Evolutionary conservation across 2,113 vertebrate genomes (phyloP).

Genomic region (Tragelaphus imberbis): DNA sequence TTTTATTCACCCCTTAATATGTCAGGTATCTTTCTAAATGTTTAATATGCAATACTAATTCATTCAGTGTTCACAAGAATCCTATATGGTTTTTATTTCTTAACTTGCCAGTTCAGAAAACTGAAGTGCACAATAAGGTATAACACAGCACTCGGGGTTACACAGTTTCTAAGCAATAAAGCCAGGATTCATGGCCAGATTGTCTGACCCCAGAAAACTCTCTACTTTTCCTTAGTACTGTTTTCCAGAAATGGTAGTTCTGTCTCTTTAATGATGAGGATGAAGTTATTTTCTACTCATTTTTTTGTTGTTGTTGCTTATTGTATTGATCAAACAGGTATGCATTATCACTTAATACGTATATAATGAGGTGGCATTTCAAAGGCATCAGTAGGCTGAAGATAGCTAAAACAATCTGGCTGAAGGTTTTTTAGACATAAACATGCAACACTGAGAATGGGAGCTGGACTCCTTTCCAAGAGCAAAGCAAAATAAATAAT

Average conservation of each 20-base stretch:
- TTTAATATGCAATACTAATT: background rate
- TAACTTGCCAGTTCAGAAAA: background rate
- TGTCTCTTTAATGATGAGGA: background rate
- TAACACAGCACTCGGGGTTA: background rate
- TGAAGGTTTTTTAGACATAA: background rate
- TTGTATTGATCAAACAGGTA: background rate
- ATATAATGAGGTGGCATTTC: background rate
- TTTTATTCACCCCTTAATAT: background rate
- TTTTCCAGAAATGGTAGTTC: background rate
- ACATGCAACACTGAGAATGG: background rate
- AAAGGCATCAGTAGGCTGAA: background rate
- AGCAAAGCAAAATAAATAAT: constrained; percentile 9
- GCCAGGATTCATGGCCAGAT: background rate
- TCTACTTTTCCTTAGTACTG: background rate
- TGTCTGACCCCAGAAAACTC: background rate
- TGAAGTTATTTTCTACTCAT: background rate
- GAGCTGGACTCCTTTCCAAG: background rate
- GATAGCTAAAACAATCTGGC: background rate
- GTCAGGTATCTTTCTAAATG: background rate
- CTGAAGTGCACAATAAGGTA: background rate
- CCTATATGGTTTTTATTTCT: background rate
- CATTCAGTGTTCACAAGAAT: background rate
- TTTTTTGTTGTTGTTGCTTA: background rate
- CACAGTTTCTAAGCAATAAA: background rate
- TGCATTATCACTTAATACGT: background rate